Base-by-base conservation (phyloP, 2,888 invertebrate species). In the Noctua pronuba region DNA sequence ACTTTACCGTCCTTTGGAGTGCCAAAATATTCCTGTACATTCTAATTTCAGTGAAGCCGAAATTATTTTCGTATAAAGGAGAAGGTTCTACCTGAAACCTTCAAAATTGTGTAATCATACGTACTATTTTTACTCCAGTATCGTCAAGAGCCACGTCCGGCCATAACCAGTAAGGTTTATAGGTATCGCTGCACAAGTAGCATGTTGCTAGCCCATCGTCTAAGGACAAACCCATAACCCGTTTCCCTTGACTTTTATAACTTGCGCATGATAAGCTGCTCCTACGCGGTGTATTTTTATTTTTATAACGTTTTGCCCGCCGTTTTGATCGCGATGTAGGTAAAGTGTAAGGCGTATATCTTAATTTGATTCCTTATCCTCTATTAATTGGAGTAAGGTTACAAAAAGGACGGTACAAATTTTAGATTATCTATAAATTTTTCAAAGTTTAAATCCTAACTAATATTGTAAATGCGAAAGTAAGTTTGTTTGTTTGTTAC, bases 171-270 rank as follows among this genome's bases (percentile, higher is more conserved):
- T 80, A 73, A 72, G 66, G 78, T 86, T 86, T 86, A 87, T 80
- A 79, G 85, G 70, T 75, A 44, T 73, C 65, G 64, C 71, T 74
- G 72, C 72, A 80, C 77, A 66, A 77, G 79, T 76, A 78, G 82
- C 87, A 87, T 87, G 80, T 87, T 74, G 69, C 79, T 80, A 73
- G 65, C 78, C 79, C 85, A 82, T 86, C 85, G 65, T 86, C 60
- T 83, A 66, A 82, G 80, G 75, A 80, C 71, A 72, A 82, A 87
- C 64, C 76, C 68, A 77, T 85, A 87, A 86, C 87, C 77, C 72
- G 85, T 87, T 86, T 84, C 67, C 73, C 75, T 79, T 79, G 87
- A 85, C 55, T 82, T 86, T 87, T 85, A 81, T 81, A 87, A 73
- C 81, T 60, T 71, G 68, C 21, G 74, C 71, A 81, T 79, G 79